Base-by-base conservation (phyloP, 1,140 invertebrate genomes). In the Penaeus japonicus region DNA sequence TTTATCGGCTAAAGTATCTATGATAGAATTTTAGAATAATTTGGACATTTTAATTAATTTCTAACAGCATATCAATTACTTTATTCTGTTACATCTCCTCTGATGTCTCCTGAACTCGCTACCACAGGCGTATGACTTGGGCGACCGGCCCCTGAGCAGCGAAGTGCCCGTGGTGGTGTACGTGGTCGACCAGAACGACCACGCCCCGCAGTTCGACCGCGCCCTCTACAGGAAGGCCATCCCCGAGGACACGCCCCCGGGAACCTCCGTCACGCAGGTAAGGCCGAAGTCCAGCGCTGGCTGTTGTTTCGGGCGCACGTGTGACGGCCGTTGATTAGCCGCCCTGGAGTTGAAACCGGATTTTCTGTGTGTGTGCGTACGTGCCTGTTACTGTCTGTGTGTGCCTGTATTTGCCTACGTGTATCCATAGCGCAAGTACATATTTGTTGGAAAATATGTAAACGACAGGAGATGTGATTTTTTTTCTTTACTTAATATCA, bases 151-250 rank as follows among this genome's bases (percentile, higher is more conserved):
- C 87, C 92, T 97, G 15, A 95, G 94, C 57, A 95, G 95, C 0
- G 95, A 96, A 55, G 96, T 95, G 18, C 94, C 95, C 0, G 94
- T 98, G 0, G 94, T 95, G 0, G 94, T 99, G 85, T 97, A 97
- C 92, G 94, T 98, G 2, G 95, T 96, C 90, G 97, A 98, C 92
- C 94, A 96, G 7, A 98, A 98, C 92, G 97, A 98, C 91, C 95
- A 97, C 93, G 93, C 94, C 0, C 97, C 97, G 0, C 92, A 94
- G 89, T 98, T 98, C 92, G 95, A 96, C 90, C 94, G 95, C 90
- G 92, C 93, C 75, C 92, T 95, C 81, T 98, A 98, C 92, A 94
- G 95, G 79, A 94, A 91, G 85, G 94, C 95, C 5, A 95, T 98
- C 57, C 95, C 96, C 0, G 97, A 98, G 93, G 96, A 97, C 92